Base-by-base conservation (phyloP, 2,888 invertebrate genomes). In the Diplazon laetatorius region DNA sequence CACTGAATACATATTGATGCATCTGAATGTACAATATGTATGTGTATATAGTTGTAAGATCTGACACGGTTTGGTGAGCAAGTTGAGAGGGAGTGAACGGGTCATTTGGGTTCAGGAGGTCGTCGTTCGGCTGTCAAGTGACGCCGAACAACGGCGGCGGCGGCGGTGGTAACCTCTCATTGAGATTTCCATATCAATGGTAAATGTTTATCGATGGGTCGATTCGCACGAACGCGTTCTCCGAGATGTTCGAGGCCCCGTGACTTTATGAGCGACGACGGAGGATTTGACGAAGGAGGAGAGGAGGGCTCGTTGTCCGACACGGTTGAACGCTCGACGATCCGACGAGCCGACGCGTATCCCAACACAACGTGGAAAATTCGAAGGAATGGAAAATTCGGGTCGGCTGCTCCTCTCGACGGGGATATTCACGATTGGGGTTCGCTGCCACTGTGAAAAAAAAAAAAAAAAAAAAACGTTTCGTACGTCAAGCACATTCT, bases 151-250 rank as follows among this genome's bases (percentile, higher is more conserved):
- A n/a, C n/a, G n/a, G n/a, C n/a, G n/a, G n/a, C n/a, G n/a, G n/a
- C n/a, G n/a, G n/a, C n/a, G n/a, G n/a, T n/a, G n/a, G 59, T 59
- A 68, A 76, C 52, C 66, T 80, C 76, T 80, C 81, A 72, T 78
- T 82, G 80, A 69, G 78, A 85, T 87, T 87, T 86, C 78, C 85
- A 86, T 87, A 78, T 78, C 84, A 84, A 83, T 85, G 44, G 81
- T 76, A 82, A 84, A 86, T 85, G 84, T 85, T 86, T 86, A 87
- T 84, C 82, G 85, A 86, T 84, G 84, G 79, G 80, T n/a, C 82
- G 80, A 81, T 83, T 66, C 77, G 70, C 60, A 48, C 50, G 37
- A 59, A 59, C 65, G 16, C 48, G n/a, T n/a, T n/a, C n/a, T 37
- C 30, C 39, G 44, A 16, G 18, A 30, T 16, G 50, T 30, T 10